Percentiles rank a stretch among this genome's conserved stretches.
phyloP scores from a whole-genome alignment of 2,113 vertebrate genomes.

The Bubalus kerabau region DNA sequence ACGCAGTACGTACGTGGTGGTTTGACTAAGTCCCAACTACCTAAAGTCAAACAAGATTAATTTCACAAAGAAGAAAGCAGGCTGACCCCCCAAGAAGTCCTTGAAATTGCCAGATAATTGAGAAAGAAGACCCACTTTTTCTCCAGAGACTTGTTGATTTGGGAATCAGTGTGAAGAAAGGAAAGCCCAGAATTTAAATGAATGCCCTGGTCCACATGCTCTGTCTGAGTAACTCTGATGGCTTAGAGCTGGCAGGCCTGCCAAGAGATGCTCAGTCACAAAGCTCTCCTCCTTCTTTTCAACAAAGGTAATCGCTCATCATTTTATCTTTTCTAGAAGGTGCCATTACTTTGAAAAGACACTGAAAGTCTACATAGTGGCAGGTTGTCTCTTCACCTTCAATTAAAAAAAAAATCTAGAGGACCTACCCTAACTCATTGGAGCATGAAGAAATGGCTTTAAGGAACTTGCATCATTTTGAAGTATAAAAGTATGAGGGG shows the following conservation, averaged over 20 bases:
- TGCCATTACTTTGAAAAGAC: slow-evolving; percentile 48
- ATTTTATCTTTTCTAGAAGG: slow-evolving; percentile 46
- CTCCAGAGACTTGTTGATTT: not conserved
- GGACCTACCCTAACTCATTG: not conserved
- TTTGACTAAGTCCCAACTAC: not conserved
- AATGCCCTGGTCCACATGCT: not conserved
- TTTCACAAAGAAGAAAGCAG: not conserved
- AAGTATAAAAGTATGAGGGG: not conserved
- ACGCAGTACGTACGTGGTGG: not conserved
- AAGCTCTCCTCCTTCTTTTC: not conserved
- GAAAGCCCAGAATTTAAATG: not conserved
- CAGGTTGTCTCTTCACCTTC: slow-evolving; percentile 26
- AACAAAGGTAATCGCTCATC: slow-evolving; percentile 28
- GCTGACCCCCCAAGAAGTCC: not conserved
- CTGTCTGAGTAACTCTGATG: not conserved
- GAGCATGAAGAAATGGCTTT: not conserved
- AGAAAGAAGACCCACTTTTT: not conserved
- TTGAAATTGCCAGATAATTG: not conserved
- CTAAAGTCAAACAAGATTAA: not conserved
- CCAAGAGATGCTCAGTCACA: not conserved
- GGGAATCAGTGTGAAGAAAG: not conserved
- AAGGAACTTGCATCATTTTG: not conserved
- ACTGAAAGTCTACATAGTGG: not conserved
- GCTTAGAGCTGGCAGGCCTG: not conserved
- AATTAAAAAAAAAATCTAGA: not conserved